Base-by-base conservation (phyloP, 1,140 invertebrate genomes). In the Drosophila ficusphila region DNA sequence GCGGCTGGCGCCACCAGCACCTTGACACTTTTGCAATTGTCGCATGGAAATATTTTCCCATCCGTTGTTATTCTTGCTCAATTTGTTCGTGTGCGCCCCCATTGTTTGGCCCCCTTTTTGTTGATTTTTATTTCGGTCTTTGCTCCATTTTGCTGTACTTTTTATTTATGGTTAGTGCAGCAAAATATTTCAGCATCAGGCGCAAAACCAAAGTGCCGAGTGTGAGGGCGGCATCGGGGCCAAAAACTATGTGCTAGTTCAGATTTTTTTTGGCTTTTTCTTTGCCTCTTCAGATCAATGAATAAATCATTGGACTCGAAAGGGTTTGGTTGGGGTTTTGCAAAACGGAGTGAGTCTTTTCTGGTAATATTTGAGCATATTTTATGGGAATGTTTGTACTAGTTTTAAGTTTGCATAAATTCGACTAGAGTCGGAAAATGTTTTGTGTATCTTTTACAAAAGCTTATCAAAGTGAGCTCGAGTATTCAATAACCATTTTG, bases 11-110 rank as follows among this genome's bases (percentile, higher is more conserved):
- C 64, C 64, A 36, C 19, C 46, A 67, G 64, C 64, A 68, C 64
- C 64, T 68, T 68, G 64, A 68, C 64, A 68, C 60, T 68, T 68
- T 67, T 68, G 64, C 64, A 68, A 68, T 67, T 68, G 64, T 68
- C 64, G 64, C 64, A 68, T 67, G 64, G 33, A 67, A 68, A 68
- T 67, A 67, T 68, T 68, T 68, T 67, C 67, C 41, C 64, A 52
- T 36, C 29, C 46, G 27, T 11, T 52, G 64, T 67, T 67, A 67
- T 67, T 67, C 60, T 67, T 67, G 60, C 61, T 67, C 64, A 68
- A 68, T 68, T 68, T 68, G 64, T 68, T 67, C 52, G 44, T 67
- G 27, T 67, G 64, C 16, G 25, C 34, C 19, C 27, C 47, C 36
- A 52, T 68, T 67, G 64, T 52, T 58, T 62, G 58, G 29, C 25